These are phyloP conservation scores for Sesia apiformis DNA, from an alignment of 2,888 invertebrate genomes.

Conservation along the genomic window DNA sequence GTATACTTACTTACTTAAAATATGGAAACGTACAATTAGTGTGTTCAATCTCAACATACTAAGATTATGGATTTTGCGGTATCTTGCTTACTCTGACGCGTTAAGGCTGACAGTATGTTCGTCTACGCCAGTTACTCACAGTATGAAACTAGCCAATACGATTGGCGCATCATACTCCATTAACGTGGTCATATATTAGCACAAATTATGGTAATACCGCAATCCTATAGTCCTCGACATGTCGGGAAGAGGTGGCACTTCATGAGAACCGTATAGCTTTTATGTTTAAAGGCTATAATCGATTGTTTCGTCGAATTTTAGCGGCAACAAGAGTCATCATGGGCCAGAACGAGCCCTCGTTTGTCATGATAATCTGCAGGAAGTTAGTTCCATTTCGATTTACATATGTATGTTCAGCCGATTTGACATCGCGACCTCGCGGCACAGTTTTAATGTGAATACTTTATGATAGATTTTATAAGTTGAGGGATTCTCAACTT, in stretches of 20 bases:
- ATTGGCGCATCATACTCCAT: constrained; percentile 8
- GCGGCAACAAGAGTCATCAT: background rate
- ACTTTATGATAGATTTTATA: background rate
- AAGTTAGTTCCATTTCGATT: constrained; percentile 34
- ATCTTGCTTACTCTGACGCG: too few species aligned
- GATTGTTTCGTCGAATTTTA: too few species aligned
- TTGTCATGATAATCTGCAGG: constrained; percentile 54
- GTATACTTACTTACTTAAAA: too few species aligned
- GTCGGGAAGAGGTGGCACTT: constrained; percentile 17
- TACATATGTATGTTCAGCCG: constrained; percentile 22
- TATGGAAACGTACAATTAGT: too few species aligned
- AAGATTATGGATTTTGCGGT: too few species aligned
- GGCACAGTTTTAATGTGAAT: background rate
- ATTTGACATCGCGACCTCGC: constrained; percentile 18
- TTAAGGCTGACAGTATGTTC: too few species aligned
- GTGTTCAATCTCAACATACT: too few species aligned
- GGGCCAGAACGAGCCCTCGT: constrained; percentile 18
- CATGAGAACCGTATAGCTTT: background rate
- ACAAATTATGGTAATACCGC: constrained; percentile 35
- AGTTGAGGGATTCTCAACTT: too few species aligned
- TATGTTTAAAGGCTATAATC: too few species aligned
- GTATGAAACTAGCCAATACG: background rate
- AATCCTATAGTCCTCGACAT: constrained; percentile 15
- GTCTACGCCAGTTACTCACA: background rate
- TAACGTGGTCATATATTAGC: constrained; percentile 30